phyloP scores from a whole-genome alignment of 2,113 vertebrate genomes.

The Desmodus rotundus region DNA sequence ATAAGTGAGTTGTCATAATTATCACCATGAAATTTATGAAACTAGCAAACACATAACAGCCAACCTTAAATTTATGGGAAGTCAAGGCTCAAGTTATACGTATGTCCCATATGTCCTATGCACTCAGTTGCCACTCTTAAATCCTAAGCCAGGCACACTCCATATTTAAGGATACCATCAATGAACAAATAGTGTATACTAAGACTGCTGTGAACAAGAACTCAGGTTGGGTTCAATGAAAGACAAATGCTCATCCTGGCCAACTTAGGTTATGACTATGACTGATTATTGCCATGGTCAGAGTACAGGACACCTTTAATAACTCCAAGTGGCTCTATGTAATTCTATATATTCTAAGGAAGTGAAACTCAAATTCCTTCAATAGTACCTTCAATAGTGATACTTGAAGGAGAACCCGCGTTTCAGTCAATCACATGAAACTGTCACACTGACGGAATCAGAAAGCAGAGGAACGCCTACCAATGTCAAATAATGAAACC shows the following conservation, averaged over 20 bases:
- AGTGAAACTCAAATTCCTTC: conserved; percentile 17
- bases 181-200: not conserved
- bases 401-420: not conserved
- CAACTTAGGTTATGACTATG: not conserved
- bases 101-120: not conserved
- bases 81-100: not conserved
- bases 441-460: not conserved
- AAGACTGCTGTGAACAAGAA: not conserved
- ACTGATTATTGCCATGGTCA: not conserved
- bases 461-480: not conserved
- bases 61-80: not conserved
- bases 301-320: not conserved
- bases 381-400: not conserved
- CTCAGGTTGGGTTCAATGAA: not conserved
- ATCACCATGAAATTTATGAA: conserved; percentile 8
- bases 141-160: not conserved
- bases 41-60: not conserved
- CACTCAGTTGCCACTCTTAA: not conserved
- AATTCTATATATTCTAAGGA: not conserved
- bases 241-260: not conserved
- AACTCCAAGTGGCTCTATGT: not conserved
- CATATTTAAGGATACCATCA: not conserved
- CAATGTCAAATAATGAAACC: not conserved
- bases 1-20: not conserved
- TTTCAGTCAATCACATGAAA: conserved; percentile 14